Evolutionary conservation across 2,797 vertebrate genomes (phyloP), one percentile per base, ranked within the genome.

Genomic region (Intellagama lesueurii): DNA sequence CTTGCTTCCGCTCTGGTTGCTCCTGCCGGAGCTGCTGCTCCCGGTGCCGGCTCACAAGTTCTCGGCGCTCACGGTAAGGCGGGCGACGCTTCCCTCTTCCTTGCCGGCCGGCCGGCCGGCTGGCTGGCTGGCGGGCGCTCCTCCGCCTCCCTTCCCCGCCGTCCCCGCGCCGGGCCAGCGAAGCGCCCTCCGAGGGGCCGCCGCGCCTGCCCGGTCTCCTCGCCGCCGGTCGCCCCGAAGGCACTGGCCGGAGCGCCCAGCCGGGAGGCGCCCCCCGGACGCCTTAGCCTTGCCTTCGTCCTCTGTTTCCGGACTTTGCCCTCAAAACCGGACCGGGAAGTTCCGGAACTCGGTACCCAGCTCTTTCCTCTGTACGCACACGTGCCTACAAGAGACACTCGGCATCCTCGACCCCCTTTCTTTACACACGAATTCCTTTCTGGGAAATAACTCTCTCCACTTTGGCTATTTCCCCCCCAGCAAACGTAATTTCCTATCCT

Each of bases 41-140:
- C 94, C 81, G 26, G 96, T 93, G 90, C 94, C 95, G 81, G 96
- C 96, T 24, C 97, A 97, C 94, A 96, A 95, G 90, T 95, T 97
- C 91, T 97, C 97, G 0, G 97, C 97, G 24, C 96, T 97, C 79
- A 97, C 96, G 96, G 97, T 97, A 95, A 89, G 94, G 81, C 28
- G 3, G 19, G 40, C 24, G 73, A 1, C 16, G 12, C 32, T 24
- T 14, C 26, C 19, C 8, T 52, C 26, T 30, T 8, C n/a, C 44
- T 5, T 69, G 17, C 68, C 24, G 40, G 40, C 40, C 3, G 40
- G 40, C 40, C 3, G 40, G 40, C 40, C 3, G 40, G 40, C 40
- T 40, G 40, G 40, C 40, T 40, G 40, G 40, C 40, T 1, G 40
- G 40, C 40, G 40, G 40, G 40, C 40, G 40, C 69, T 11, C 69